phyloP scores from a whole-genome alignment of 1,140 invertebrate genomes.

The Lethocerus indicus region DNA sequence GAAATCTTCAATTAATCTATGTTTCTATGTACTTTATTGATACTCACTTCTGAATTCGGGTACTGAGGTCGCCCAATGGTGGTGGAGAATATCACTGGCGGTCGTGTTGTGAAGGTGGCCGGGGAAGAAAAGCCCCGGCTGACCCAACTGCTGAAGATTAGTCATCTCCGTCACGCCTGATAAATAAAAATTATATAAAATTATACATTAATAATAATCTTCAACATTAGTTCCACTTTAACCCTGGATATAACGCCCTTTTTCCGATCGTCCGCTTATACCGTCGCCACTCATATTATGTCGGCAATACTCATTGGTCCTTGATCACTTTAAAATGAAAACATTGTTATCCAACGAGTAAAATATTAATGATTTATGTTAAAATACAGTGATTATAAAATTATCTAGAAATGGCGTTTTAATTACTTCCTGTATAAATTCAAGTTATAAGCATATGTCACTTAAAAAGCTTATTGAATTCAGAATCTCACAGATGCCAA shows the following conservation, averaged over 20 bases:
- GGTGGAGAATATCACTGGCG: slow-evolving; percentile 15
- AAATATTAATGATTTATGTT: too few species aligned
- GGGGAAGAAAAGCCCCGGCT: slow-evolving; percentile 13
- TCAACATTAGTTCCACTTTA: background rate
- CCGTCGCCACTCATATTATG: too few species aligned
- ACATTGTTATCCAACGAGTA: too few species aligned
- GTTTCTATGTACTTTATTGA: background rate
- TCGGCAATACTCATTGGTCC: too few species aligned
- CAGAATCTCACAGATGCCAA: too few species aligned
- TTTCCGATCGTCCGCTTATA: background rate
- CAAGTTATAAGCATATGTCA: too few species aligned
- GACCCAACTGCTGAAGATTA: slow-evolving; percentile 9
- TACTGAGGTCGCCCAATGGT: slow-evolving; percentile 19
- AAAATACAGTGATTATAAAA: too few species aligned
- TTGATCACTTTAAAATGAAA: too few species aligned
- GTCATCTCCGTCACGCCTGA: slow-evolving; percentile 16
- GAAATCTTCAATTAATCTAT: background rate
- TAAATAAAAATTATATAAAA: slow-evolving; percentile 5
- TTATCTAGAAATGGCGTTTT: too few species aligned
- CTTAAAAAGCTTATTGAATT: too few species aligned
- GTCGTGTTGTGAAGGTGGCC: slow-evolving; percentile 12
- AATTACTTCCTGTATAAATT: too few species aligned
- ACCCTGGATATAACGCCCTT: slow-evolving; percentile 28
- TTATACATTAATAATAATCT: background rate
- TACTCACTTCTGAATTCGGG: slow-evolving; percentile 19